Percentiles rank a stretch among this genome's conserved stretches.
These are phyloP conservation scores for Sebastes ruberrimus DNA, from an alignment of 2,797 vertebrate species.

Conservation along the genomic window DNA sequence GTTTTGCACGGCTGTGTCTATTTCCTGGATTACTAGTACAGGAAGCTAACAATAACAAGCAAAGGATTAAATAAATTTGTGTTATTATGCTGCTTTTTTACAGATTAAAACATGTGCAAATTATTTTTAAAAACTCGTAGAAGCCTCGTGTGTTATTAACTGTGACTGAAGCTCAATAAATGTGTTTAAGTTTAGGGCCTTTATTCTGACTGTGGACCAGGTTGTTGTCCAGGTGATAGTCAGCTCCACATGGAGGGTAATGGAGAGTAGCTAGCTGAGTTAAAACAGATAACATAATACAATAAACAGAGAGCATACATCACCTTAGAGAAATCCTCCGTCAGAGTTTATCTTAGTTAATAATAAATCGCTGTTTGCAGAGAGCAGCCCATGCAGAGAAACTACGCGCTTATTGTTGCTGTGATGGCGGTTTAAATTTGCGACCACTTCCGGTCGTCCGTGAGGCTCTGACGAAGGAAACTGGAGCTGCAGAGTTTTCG, in stretches of 20 bases:
- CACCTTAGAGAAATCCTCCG: conserved; percentile 19
- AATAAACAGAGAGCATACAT: not conserved
- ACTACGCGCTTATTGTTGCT: conserved; percentile 61
- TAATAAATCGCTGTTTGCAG: not conserved
- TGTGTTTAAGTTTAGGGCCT: not conserved
- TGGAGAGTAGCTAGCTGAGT: not conserved
- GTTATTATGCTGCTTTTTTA: accelerated
- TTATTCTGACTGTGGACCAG: not conserved
- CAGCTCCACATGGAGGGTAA: conserved; percentile 44
- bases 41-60: conserved; percentile 15
- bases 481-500: not conserved
- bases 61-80: accelerated
- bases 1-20: conserved; percentile 36
- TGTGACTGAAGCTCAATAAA: accelerated
- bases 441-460: conserved; percentile 63
- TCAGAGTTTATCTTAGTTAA: not conserved
- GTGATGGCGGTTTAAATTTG: conserved; percentile 71
- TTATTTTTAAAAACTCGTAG: not conserved
- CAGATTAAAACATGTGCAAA: accelerated
- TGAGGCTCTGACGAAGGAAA: conserved; percentile 43
- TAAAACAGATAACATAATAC: not conserved
- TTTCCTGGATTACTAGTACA: conserved; percentile 30
- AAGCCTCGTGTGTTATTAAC: no score
- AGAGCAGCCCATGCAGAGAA: conserved; percentile 13
- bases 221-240: conserved; percentile 71